Evolutionary conservation across 2,113 vertebrate genomes (phyloP).

Genomic region (Orcinus orca): DNA sequence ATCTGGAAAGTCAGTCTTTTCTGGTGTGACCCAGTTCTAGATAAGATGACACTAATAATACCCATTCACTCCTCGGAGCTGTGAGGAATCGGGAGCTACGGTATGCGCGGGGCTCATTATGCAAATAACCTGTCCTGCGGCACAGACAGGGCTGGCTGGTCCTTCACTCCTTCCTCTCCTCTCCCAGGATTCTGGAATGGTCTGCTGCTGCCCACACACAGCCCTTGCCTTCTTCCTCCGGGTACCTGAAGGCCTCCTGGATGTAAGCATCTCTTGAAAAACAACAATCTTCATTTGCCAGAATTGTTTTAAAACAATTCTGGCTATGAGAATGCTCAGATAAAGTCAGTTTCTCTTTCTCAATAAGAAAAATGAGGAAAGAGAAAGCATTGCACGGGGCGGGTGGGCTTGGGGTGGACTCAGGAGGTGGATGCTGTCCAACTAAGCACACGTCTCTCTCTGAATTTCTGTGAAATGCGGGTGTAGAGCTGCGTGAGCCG

Average conservation of each 20-base stretch:
- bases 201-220: neutral
- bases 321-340: neutral
- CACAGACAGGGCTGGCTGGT: too few species aligned
- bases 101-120: neutral
- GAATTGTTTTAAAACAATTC: neutral
- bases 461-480: neutral
- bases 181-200: neutral
- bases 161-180: neutral
- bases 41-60: neutral
- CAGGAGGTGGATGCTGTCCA: neutral
- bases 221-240: neutral
- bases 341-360: neutral
- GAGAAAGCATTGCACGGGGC: neutral
- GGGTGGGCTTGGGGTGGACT: neutral
- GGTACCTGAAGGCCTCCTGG: neutral
- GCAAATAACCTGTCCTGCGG: neutral
- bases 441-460: neutral
- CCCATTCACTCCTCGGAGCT: neutral
- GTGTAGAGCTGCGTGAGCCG: neutral
- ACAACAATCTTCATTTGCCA: neutral
- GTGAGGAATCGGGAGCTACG: neutral
- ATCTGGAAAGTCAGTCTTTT: neutral
- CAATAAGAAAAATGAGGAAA: neutral
- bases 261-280: neutral
- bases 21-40: conserved; percentile 34